Conservation (phyloP, 2,888 invertebrate genomes). For the Didymodactylos carnosus region DNA sequence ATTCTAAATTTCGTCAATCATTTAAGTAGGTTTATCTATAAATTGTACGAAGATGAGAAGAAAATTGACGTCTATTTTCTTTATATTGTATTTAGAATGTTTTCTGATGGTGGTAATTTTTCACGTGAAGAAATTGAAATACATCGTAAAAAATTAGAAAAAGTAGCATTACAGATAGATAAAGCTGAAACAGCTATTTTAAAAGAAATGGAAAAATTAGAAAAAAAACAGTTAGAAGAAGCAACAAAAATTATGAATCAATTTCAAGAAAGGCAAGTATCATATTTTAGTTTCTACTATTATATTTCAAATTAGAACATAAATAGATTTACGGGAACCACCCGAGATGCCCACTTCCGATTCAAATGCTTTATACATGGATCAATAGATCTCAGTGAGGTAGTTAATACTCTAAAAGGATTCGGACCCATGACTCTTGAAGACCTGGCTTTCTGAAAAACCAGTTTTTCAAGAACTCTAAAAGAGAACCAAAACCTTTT, state of each 20-base stretch:
- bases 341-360: no score
- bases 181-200: constrained; percentile 29
- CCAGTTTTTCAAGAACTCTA: no score
- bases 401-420: no score
- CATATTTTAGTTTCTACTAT: neutral
- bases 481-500: no score
- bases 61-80: neutral
- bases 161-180: constrained; percentile 30
- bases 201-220: constrained; percentile 33
- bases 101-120: constrained; percentile 35
- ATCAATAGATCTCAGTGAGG: no score
- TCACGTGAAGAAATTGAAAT: constrained; percentile 33
- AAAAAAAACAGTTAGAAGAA: constrained; percentile 30
- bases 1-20: constrained; percentile 32
- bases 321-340: no score
- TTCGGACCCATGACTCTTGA: no score
- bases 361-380: no score
- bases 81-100: constrained; percentile 20
- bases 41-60: no score
- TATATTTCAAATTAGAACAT: no score
- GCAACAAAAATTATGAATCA: constrained; percentile 27
- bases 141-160: constrained; percentile 28
- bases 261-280: constrained; percentile 34
- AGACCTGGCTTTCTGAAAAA: no score
- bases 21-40: constrained; percentile 26